These are phyloP conservation scores for Haemorhous mexicanus DNA, from an alignment of 2,113 vertebrate genomes.

Conservation along the genomic window DNA sequence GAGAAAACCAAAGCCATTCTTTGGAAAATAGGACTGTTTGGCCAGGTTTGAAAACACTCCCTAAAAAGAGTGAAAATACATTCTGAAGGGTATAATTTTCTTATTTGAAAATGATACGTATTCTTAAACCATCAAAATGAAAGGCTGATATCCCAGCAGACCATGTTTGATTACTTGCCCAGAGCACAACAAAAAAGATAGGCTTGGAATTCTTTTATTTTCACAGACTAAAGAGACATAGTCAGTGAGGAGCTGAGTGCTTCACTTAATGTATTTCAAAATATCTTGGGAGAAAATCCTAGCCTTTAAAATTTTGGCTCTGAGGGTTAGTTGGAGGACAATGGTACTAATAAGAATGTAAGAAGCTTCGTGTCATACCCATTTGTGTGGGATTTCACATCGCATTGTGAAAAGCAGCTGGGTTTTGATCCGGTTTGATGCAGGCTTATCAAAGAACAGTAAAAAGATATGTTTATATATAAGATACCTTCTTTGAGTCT, in stretches of 20 bases:
- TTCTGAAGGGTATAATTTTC: not conserved
- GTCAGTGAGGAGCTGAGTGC: not conserved
- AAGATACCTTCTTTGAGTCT: not conserved
- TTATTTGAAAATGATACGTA: not conserved
- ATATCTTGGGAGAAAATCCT: conserved; percentile 42
- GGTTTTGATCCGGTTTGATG: not conserved
- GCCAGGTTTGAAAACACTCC: not conserved
- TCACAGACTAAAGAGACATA: not conserved
- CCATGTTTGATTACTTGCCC: not conserved
- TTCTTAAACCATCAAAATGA: not conserved
- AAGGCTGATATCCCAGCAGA: not conserved
- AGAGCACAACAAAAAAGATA: conserved; percentile 8
- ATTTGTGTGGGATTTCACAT: conserved; percentile 26
- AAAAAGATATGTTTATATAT: conserved; percentile 8
- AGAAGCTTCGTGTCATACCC: not conserved
- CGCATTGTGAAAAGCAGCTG: not conserved
- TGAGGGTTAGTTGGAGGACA: not conserved
- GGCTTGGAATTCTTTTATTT: conserved; percentile 35
- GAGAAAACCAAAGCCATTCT: not conserved
- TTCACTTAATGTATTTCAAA: conserved; percentile 9
- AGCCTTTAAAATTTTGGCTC: conserved; percentile 16
- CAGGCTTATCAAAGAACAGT: not conserved
- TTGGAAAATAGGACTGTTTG: not conserved
- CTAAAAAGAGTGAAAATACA: not conserved
- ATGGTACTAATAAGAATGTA: not conserved